Conservation (phyloP, 2,888 invertebrate genomes). For the Euclidia mi region DNA sequence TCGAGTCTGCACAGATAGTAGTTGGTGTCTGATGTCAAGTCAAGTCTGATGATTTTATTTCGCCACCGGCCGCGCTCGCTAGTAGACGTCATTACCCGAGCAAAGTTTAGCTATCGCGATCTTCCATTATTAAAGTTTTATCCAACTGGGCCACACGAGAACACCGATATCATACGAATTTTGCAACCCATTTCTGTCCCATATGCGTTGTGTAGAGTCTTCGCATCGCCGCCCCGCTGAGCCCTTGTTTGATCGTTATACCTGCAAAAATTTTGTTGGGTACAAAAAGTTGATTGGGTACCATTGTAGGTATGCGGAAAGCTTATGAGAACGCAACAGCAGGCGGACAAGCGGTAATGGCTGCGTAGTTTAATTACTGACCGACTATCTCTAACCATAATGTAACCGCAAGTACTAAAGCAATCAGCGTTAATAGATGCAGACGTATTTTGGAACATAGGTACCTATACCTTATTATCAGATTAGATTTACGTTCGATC, state of each 20-base stretch:
- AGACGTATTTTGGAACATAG: constrained; percentile 1
- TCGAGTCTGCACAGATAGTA: constrained; percentile 36
- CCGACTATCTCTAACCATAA: constrained; percentile 19
- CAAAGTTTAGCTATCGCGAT: constrained; percentile 77
- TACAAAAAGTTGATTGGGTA: not conserved
- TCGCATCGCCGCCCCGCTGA: not conserved
- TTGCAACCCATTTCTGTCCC: constrained; percentile 51
- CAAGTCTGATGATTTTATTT: constrained; percentile 72
- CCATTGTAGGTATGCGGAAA: not conserved
- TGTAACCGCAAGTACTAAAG: constrained; percentile 37
- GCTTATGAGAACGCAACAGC: not conserved
- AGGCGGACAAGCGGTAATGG: not conserved
- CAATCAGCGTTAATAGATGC: constrained; percentile 32
- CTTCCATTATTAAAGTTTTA: constrained; percentile 82
- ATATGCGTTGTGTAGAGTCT: constrained; percentile 40
- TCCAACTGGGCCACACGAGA: constrained; percentile 68
- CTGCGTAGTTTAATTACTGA: constrained; percentile 19
- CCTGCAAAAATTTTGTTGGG: not conserved
- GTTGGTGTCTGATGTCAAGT: too few relatives aligned
- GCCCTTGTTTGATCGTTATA: constrained; percentile 1
- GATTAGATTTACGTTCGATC: not conserved
- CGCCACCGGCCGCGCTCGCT: constrained; percentile 67
- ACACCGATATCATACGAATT: constrained; percentile 65
- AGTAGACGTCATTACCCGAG: constrained; percentile 66
- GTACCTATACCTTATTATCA: constrained; percentile 1